phyloP scores from a whole-genome alignment of 2,888 invertebrate genomes.

The Lumbricus terrestris region DNA sequence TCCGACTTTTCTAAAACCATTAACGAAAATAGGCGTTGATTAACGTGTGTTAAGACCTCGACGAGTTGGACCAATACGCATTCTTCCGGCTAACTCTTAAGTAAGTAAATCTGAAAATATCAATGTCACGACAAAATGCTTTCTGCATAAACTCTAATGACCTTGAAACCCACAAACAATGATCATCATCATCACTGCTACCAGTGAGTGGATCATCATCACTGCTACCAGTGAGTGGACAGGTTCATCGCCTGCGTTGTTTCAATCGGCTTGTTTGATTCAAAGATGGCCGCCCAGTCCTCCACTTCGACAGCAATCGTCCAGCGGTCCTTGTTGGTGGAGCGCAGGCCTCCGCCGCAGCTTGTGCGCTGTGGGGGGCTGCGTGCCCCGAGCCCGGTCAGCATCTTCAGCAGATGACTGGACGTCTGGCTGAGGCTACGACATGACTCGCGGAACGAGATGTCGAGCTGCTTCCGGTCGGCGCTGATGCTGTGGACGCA shows the following conservation, averaged over 20 bases:
- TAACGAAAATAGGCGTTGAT: conserved; percentile 8
- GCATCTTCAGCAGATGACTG: conserved; percentile 17
- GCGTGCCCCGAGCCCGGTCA: conserved; percentile 6
- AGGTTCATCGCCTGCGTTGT: conserved; percentile 10
- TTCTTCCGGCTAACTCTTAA: neutral
- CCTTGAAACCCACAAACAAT: neutral
- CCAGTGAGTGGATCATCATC: no score
- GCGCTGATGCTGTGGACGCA: conserved; percentile 5
- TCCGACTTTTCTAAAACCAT: neutral
- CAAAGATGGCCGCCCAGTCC: conserved; percentile 26
- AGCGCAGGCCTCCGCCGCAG: neutral
- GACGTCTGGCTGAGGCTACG: conserved; percentile 26
- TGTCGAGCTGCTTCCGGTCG: neutral
- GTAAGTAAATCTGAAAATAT: conserved; percentile 7
- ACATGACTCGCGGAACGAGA: conserved; percentile 18
- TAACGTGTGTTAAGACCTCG: neutral
- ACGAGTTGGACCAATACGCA: neutral
- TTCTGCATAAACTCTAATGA: neutral
- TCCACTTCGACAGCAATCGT: conserved; percentile 34
- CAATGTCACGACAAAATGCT: neutral
- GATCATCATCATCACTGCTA: no score
- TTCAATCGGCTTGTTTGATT: neutral
- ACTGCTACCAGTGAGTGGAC: conserved; percentile 9
- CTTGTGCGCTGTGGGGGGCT: neutral
- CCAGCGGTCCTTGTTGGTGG: conserved; percentile 29